phyloP scores from a whole-genome alignment of 1,140 invertebrate genomes.

The Lasioglossum baleicum region DNA sequence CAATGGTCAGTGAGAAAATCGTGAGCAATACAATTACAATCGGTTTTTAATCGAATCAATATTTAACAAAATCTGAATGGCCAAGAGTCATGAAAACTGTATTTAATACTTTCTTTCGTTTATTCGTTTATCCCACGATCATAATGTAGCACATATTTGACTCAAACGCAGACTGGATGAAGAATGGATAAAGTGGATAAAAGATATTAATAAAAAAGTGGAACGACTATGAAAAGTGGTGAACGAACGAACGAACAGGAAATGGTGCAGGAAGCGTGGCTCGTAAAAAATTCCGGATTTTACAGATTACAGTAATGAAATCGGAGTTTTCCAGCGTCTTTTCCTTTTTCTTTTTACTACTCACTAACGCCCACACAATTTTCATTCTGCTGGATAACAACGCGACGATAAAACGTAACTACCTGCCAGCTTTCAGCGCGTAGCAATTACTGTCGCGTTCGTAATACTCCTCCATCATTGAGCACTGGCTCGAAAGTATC shows the following conservation, averaged over 20 bases:
- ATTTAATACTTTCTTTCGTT: no score
- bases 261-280: background rate
- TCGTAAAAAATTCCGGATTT: background rate
- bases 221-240: background rate
- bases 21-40: background rate
- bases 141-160: no score
- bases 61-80: no score
- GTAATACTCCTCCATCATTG: constrained; percentile 70
- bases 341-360: background rate
- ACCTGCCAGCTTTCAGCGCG: constrained; percentile 71
- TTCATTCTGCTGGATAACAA: background rate
- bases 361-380: background rate
- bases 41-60: no score
- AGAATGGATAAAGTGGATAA: no score
- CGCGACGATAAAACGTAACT: constrained; percentile 38
- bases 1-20: background rate
- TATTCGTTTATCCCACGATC: no score
- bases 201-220: background rate
- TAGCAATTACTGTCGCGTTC: constrained; percentile 68
- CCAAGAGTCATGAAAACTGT: no score
- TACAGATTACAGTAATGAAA: constrained; percentile 7
- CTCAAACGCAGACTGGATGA: no score
- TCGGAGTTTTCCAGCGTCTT: background rate
- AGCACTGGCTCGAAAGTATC: constrained; percentile 62
- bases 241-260: background rate